These are phyloP conservation scores for Cydia strobilella DNA, from an alignment of 1,140 invertebrate genomes.

Conservation along the genomic window DNA sequence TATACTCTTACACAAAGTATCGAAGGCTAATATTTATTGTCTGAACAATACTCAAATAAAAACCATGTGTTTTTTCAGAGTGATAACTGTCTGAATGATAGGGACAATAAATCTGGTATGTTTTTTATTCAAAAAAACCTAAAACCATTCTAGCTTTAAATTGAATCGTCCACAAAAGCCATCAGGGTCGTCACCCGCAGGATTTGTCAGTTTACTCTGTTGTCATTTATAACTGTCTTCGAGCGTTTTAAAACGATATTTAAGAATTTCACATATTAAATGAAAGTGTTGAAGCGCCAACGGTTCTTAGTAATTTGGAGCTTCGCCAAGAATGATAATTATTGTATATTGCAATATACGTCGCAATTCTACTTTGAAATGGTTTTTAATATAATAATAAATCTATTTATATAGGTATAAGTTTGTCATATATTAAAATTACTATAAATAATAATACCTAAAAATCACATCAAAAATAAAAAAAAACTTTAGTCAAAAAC, in stretches of 20 bases:
- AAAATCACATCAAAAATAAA: too few relatives aligned
- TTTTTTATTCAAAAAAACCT: slow-evolving; percentile 20
- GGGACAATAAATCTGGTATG: neutral
- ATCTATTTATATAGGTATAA: neutral
- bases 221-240: slow-evolving; percentile 29
- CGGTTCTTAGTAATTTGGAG: slow-evolving; percentile 40
- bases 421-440: neutral
- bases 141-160: slow-evolving; percentile 25
- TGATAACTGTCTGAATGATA: neutral
- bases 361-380: neutral
- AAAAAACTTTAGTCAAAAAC: too few relatives aligned
- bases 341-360: slow-evolving; percentile 39
- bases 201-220: slow-evolving; percentile 30
- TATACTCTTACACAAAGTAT: too few relatives aligned
- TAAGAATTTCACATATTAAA: slow-evolving; percentile 34
- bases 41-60: neutral
- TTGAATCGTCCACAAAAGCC: slow-evolving; percentile 26
- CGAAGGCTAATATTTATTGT: neutral
- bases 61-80: neutral
- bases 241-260: slow-evolving; percentile 20
- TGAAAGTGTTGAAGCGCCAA: slow-evolving; percentile 39
- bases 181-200: slow-evolving; percentile 26
- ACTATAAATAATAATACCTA: neutral
- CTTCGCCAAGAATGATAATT: slow-evolving; percentile 36
- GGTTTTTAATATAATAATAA: neutral